Percentiles rank a stretch among this genome's conserved stretches.
Evolutionary conservation across 1,140 invertebrate species (phyloP).

Genomic region (Monomorium pharaonis): DNA sequence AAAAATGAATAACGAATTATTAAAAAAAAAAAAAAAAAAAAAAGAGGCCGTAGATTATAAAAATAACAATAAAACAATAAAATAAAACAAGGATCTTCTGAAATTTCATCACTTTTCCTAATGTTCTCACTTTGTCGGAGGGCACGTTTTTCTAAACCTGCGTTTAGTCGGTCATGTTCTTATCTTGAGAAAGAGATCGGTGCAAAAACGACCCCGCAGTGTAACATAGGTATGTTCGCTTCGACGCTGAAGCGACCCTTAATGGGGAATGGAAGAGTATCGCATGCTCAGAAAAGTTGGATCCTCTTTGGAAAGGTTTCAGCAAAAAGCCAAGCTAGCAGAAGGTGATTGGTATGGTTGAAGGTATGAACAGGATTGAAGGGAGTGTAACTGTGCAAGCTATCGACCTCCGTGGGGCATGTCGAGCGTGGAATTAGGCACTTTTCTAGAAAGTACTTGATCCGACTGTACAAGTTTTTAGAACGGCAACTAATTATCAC

Average conservation of each 20-base stretch:
- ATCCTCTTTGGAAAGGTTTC: slow-evolving; percentile 9
- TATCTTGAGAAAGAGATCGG: background rate
- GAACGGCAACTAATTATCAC: slow-evolving; percentile 65
- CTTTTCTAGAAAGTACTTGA: slow-evolving; percentile 71
- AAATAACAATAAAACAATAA: background rate
- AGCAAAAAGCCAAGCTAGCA: background rate
- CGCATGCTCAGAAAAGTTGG: slow-evolving; percentile 27
- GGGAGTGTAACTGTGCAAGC: background rate
- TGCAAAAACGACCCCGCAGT: background rate
- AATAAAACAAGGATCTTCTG: background rate
- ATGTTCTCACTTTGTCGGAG: background rate
- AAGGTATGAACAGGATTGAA: slow-evolving; percentile 16
- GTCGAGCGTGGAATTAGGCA: slow-evolving; percentile 71
- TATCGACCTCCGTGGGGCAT: slow-evolving; percentile 41
- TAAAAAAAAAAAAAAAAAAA: too few species aligned
- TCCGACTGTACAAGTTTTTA: slow-evolving; percentile 64
- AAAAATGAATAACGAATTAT: slow-evolving; percentile 4
- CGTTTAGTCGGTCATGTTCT: background rate
- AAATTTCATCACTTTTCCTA: background rate
- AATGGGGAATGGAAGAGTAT: slow-evolving; percentile 18
- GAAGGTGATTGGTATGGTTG: background rate
- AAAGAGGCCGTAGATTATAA: background rate
- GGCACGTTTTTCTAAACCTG: background rate
- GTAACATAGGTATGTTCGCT: background rate
- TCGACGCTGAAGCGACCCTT: background rate